Conservation (phyloP, 2,888 invertebrate species). For the Melinaea marsaeus region DNA sequence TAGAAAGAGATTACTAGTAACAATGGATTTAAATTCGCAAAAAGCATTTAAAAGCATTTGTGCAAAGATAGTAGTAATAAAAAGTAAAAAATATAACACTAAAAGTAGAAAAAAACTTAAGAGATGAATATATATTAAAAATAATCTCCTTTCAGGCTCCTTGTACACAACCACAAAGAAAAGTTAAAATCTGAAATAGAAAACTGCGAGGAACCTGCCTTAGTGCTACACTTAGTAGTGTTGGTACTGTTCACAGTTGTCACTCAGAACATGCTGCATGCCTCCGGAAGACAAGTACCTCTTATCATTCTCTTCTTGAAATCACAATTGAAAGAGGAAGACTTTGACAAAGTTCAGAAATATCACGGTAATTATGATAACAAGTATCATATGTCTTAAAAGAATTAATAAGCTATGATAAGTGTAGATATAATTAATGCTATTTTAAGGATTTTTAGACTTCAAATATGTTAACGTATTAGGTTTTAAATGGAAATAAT, state of each 20-base stretch:
- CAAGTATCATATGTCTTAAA: conserved; percentile 4
- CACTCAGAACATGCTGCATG: conserved; percentile 91
- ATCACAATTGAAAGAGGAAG: conserved; percentile 81
- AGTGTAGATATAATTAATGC: no score
- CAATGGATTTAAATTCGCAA: no score
- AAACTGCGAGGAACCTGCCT: conserved; percentile 85
- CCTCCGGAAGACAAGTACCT: conserved; percentile 95
- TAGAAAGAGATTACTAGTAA: no score
- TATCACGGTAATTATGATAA: conserved; percentile 84
- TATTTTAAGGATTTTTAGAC: no score
- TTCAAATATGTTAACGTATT: no score
- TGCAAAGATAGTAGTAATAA: no score
- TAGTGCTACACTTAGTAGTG: conserved; percentile 86
- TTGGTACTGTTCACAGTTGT: conserved; percentile 88
- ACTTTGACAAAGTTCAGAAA: conserved; percentile 79
- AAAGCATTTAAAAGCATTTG: no score
- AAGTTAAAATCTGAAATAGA: conserved; percentile 88
- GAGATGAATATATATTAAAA: no score
- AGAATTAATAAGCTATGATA: neutral
- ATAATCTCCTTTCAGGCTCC: conserved; percentile 70
- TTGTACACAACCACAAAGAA: conserved; percentile 88
- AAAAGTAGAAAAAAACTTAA: no score
- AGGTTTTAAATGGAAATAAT: no score
- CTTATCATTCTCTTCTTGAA: conserved; percentile 86
- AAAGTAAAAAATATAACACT: no score